Evolutionary conservation across 2,113 vertebrate species (phyloP).

Genomic region (Anthoscopus minutus): DNA sequence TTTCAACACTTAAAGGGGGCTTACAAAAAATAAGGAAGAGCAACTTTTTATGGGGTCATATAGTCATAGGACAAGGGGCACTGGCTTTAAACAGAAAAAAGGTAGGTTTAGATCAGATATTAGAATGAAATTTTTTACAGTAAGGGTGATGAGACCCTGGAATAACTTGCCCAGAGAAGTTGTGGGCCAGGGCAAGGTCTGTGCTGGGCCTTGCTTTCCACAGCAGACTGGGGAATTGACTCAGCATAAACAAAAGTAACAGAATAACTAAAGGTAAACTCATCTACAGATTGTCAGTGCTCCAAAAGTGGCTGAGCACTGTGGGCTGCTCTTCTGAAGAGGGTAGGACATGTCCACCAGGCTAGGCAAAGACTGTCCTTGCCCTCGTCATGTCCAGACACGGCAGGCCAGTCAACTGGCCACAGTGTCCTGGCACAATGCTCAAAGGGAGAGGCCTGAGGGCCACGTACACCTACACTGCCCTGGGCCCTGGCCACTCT

Average conservation of each 20-base stretch:
- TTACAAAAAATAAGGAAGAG: background rate
- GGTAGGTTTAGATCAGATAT: background rate
- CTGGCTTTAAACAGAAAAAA: background rate
- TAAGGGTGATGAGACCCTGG: background rate
- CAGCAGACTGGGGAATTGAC: background rate
- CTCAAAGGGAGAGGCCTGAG: rapidly evolving
- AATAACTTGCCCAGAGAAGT: background rate
- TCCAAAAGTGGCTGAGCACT: background rate
- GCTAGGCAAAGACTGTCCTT: background rate
- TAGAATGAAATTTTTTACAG: background rate
- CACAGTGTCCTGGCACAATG: rapidly evolving
- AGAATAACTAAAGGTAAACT: background rate
- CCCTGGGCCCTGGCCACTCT: rapidly evolving
- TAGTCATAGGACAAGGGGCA: background rate
- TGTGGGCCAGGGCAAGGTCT: background rate
- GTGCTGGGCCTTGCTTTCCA: background rate
- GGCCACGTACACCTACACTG: rapidly evolving
- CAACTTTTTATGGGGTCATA: too few relatives aligned
- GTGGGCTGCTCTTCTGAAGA: rapidly evolving
- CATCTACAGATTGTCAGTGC: background rate
- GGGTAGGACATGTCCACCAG: rapidly evolving
- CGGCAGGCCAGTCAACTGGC: rapidly evolving
- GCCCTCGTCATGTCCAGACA: rapidly evolving
- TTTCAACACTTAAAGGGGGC: background rate
- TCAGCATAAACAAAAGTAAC: too few relatives aligned